Conservation (phyloP, 1,140 invertebrate genomes). For the Stegodyphus dumicola region DNA sequence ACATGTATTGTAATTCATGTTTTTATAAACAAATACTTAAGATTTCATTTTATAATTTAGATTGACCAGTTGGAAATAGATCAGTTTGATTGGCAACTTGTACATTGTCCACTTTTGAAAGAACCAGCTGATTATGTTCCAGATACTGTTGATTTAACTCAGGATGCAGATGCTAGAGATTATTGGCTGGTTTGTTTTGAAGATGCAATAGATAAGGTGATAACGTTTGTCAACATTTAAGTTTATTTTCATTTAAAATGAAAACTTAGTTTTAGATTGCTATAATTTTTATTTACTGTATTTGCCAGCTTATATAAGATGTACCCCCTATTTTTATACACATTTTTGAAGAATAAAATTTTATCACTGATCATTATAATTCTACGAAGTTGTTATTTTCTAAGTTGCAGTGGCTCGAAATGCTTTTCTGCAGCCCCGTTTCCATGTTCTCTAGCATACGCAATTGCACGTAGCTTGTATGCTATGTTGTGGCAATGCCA, state of each 20-base stretch:
- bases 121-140: conserved; percentile 80
- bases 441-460: too few species aligned
- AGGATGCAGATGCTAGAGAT: conserved; percentile 85
- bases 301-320: too few species aligned
- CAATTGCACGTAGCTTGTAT: too few species aligned
- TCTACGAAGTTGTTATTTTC: too few species aligned
- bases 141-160: conserved; percentile 88
- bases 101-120: conserved; percentile 76
- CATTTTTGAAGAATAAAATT: too few species aligned
- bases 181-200: conserved; percentile 95
- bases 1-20: too few species aligned
- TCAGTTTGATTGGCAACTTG: conserved; percentile 72
- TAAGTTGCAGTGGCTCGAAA: too few species aligned
- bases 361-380: too few species aligned
- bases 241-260: conserved; percentile 66
- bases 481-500: too few species aligned
- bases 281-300: conserved; percentile 7
- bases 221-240: conserved; percentile 71
- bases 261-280: conserved; percentile 5
- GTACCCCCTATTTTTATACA: too few species aligned
- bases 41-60: conserved; percentile 25
- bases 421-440: too few species aligned
- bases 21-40: not conserved
- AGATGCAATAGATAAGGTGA: conserved; percentile 74
- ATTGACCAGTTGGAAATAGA: conserved; percentile 79